Evolutionary conservation across 1,140 invertebrate genomes (phyloP).

Genomic region (Drosophila auraria): DNA sequence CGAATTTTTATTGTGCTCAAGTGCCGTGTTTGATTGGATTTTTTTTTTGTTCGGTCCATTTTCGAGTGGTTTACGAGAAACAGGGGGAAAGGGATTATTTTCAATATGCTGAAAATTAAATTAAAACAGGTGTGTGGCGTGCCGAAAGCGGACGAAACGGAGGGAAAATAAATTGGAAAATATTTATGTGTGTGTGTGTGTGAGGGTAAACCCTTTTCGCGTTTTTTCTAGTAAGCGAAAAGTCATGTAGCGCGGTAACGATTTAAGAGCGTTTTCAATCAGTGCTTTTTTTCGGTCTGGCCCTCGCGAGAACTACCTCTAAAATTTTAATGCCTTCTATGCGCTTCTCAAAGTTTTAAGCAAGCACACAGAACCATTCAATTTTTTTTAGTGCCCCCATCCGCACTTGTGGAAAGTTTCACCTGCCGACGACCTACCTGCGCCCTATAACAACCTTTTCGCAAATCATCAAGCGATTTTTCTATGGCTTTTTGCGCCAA

Average conservation of each 20-base stretch:
- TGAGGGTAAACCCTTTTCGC: conserved; percentile 5
- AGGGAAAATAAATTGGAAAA: conserved; percentile 40
- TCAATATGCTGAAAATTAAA: conserved; percentile 74
- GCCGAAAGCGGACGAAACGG: conserved; percentile 12
- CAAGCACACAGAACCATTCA: conserved; percentile 10
- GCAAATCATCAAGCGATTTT: conserved; percentile 46
- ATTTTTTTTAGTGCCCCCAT: conserved; percentile 30
- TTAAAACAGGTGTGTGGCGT: conserved; percentile 57
- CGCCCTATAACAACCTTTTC: conserved; percentile 17
- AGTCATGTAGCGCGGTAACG: conserved; percentile 24
- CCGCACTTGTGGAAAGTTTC: conserved; percentile 29
- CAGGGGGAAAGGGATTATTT: conserved; percentile 22
- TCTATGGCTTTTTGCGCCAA: conserved; percentile 29
- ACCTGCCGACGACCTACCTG: conserved; percentile 1
- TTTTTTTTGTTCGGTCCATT: conserved; percentile 23
- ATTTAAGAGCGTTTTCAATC: conserved; percentile 40
- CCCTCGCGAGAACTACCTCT: conserved; percentile 16
- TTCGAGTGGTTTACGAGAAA: conserved; percentile 27
- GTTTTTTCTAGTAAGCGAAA: conserved; percentile 21
- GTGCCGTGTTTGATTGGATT: conserved; percentile 64
- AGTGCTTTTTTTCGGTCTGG: conserved; percentile 1
- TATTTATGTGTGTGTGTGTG: not conserved
- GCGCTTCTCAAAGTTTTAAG: conserved; percentile 34
- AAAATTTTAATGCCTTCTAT: conserved; percentile 44
- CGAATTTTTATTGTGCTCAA: conserved; percentile 59